Evolutionary conservation across 2,113 vertebrate genomes (phyloP), one percentile per base, ranked within the genome.

Genomic region (Poeciliopsis turrubarensis): DNA sequence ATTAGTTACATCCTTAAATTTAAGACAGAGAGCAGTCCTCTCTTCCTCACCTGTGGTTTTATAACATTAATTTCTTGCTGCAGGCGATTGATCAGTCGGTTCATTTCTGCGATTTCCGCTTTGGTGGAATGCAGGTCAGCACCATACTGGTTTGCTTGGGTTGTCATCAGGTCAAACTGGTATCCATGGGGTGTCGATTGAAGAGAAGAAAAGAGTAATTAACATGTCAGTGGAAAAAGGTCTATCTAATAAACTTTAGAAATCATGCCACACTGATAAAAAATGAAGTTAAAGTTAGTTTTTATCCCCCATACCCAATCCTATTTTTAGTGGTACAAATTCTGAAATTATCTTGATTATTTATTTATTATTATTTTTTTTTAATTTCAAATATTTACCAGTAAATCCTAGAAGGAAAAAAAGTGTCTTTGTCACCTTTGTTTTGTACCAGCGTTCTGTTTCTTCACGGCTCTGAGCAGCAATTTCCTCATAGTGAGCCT

Each of bases 391-490:
- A 44, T 44, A 14, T 44, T 44, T 44, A 15, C 41, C 12, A 17
- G 14, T 44, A 44, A 44, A 44, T 22, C 22, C 6, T 2, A 54
- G 19, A 54, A 8, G 47, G 25, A 54, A 54, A 25, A 54, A 26
- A 73, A 27, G 14, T 64, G 1, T 25, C 4, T 60, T 13, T 9
- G 27, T 89, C 44, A 97, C 97, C 95, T 96, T 97, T 65, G 44
- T 87, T 80, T 95, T 94, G 90, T 96, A 94, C 95, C 94, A 97
- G 6, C 73, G 78, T 80, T 97, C 96, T 0, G 95, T 94, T 60
- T 98, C 95, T 0, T 92, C 81, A 0, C 94, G 91, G 78, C 94
- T 96, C 1, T 82, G 85, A 12, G 84, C 86, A 51, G 95, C 94
- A 0, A 97, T 92, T 0, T 93, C 92, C 68, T 97, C 95, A 0